Evolutionary conservation across 2,888 invertebrate genomes (phyloP).

Genomic region (Strigamia transsilvanica): DNA sequence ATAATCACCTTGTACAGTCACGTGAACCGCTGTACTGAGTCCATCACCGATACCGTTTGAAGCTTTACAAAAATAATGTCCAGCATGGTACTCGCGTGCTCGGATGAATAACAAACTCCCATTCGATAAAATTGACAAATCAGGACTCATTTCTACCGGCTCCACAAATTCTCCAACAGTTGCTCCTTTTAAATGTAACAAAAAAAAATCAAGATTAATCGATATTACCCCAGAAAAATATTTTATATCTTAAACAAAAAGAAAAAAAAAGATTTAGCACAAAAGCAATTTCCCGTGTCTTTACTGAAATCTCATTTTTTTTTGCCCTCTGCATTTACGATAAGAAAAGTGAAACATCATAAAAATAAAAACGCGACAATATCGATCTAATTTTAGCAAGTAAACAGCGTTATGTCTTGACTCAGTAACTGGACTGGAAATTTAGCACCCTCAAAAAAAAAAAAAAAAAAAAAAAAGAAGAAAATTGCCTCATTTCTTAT

Average conservation of each 20-base stretch:
- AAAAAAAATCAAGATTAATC: conserved; percentile 4
- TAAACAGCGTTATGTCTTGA: conserved; percentile 40
- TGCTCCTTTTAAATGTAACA: conserved; percentile 71
- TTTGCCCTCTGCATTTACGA: neutral
- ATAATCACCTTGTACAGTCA: conserved; percentile 76
- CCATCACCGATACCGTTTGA: conserved; percentile 96
- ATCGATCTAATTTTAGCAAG: conserved; percentile 36
- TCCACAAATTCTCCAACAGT: conserved; percentile 93
- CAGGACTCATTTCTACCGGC: conserved; percentile 86
- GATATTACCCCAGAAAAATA: neutral
- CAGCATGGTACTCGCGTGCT: conserved; percentile 92
- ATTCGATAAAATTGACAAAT: conserved; percentile 86
- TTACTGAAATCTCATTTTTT: conserved; percentile 11
- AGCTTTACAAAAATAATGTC: conserved; percentile 94
- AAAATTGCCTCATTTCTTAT: conserved; percentile 23
- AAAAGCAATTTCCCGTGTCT: conserved; percentile 34
- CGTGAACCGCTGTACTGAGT: conserved; percentile 89
- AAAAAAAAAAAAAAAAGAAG: conserved; percentile 1
- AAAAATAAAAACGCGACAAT: conserved; percentile 39
- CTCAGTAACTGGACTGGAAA: conserved; percentile 17
- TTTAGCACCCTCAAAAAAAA: conserved; percentile 3
- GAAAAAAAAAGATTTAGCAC: neutral
- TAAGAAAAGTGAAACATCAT: conserved; percentile 26
- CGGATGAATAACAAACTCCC: conserved; percentile 89
- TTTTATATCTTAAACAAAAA: neutral